These are phyloP conservation scores for Dasypolia templi DNA, from an alignment of 2,888 invertebrate genomes.

Conservation along the genomic window DNA sequence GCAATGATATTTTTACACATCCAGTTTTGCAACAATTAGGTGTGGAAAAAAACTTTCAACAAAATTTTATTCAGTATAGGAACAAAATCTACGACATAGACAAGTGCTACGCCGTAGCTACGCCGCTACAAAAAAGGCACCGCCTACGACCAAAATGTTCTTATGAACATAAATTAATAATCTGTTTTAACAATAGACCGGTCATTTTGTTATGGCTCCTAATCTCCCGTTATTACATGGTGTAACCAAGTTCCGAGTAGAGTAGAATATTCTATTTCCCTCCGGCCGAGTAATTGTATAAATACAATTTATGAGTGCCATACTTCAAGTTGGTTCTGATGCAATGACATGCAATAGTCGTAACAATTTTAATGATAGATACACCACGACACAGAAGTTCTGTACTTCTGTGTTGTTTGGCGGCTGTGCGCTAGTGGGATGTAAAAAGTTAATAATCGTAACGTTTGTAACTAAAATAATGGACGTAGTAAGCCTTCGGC, in stretches of 20 bases:
- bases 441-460: background rate
- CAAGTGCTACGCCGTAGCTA: conserved; percentile 31
- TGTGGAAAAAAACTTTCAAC: too few species aligned
- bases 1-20: background rate
- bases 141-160: background rate
- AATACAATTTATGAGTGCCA: conserved; percentile 57
- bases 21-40: background rate
- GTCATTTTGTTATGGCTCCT: conserved; percentile 25
- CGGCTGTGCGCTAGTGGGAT: conserved; percentile 6
- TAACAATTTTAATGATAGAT: conserved; percentile 52
- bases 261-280: conserved; percentile 39
- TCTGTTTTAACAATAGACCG: conserved; percentile 26
- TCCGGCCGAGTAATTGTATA: conserved; percentile 48
- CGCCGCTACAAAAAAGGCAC: conserved; percentile 8
- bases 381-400: conserved; percentile 10
- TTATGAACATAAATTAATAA: conserved; percentile 21
- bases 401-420: conserved; percentile 18
- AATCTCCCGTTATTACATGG: conserved; percentile 36
- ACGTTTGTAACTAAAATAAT: background rate
- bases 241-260: conserved; percentile 16
- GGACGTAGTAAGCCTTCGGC: background rate
- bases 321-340: conserved; percentile 50
- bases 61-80: background rate
- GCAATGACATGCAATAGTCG: conserved; percentile 54
- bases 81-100: conserved; percentile 2